Conservation (phyloP, 2,113 vertebrate genomes). For the Naja naja region DNA sequence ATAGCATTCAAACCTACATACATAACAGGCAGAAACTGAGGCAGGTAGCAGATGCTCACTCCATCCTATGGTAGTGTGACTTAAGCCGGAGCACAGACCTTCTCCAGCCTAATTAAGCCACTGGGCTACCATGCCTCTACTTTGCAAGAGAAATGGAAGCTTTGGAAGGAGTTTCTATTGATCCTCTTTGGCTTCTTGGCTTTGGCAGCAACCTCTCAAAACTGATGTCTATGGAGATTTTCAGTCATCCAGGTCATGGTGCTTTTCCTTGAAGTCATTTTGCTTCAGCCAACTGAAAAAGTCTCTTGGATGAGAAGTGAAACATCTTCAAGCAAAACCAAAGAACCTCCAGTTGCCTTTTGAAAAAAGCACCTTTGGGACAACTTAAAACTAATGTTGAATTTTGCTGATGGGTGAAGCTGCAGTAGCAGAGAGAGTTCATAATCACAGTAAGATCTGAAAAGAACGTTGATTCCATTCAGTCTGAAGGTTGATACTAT, state of each 20-base stretch:
- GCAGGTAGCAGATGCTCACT: no score
- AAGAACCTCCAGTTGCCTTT: neutral
- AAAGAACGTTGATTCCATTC: neutral
- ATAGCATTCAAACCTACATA: no score
- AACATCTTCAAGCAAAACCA: neutral
- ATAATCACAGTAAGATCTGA: neutral
- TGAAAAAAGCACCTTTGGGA: neutral
- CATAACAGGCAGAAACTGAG: no score
- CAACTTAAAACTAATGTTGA: neutral
- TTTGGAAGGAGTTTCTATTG: neutral
- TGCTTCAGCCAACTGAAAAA: neutral
- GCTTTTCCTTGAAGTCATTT: neutral
- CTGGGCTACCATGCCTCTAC: neutral
- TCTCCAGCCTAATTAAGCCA: neutral
- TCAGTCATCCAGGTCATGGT: neutral
- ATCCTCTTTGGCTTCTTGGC: neutral
- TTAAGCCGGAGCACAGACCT: neutral
- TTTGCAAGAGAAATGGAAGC: neutral
- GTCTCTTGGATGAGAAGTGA: neutral
- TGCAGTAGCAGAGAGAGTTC: neutral
- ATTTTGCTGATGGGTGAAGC: neutral
- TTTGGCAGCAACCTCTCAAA: neutral
- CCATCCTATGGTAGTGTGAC: neutral
- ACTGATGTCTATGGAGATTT: neutral
- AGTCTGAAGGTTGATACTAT: neutral